Percentiles rank a stretch among this genome's conserved stretches.
phyloP scores from a whole-genome alignment of 2,888 invertebrate species.

The Cataglyphis rosenhaueri region DNA sequence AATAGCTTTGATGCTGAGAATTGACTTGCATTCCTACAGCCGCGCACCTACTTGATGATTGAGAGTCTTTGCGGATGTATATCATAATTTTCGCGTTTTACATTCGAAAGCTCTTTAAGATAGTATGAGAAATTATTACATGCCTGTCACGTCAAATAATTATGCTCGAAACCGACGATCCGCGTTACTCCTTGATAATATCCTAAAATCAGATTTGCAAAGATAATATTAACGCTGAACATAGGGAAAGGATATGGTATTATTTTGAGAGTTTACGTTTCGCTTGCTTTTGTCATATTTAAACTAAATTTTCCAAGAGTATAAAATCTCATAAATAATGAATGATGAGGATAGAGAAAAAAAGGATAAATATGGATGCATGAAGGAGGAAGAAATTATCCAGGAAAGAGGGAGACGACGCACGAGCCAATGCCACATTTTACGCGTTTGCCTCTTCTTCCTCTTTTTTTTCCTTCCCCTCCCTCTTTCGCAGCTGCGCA shows the following conservation, averaged over 20 bases:
- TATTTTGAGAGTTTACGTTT: conserved; percentile 1
- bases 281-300: background rate
- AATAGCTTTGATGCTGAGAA: background rate
- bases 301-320: too few species aligned
- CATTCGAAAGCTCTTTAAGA: background rate
- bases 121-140: background rate
- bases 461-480: background rate
- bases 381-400: conserved; percentile 54
- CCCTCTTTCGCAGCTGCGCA: conserved; percentile 45
- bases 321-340: conserved; percentile 55
- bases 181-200: background rate
- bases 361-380: conserved; percentile 25
- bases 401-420: conserved; percentile 29
- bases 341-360: conserved; percentile 45
- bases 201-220: background rate
- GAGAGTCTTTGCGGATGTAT: background rate
- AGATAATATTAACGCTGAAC: background rate
- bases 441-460: conserved; percentile 19
- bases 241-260: background rate
- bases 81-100: background rate
- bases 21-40: background rate
- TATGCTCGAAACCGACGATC: background rate
- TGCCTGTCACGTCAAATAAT: conserved; percentile 10
- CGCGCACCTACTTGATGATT: background rate
- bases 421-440: conserved; percentile 52